Conservation (phyloP, 1,140 invertebrate genomes). For the Drosophila tristis region DNA sequence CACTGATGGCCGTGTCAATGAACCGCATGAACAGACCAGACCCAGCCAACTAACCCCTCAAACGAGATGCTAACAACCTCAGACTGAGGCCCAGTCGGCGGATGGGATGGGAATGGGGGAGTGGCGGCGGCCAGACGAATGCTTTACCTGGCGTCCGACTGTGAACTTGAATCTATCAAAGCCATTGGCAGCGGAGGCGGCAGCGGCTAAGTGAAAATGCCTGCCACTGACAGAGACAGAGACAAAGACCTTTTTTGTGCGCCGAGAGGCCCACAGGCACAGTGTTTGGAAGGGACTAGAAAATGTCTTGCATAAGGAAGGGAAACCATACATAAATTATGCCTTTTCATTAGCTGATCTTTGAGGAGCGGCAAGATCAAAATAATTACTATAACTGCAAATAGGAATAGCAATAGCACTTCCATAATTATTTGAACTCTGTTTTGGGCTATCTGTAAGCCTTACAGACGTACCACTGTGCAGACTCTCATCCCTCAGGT, state of each 20-base stretch:
- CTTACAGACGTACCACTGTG: constrained; percentile 17
- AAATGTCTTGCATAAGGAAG: no score
- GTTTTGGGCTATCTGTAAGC: no score
- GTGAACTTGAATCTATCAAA: constrained; percentile 68
- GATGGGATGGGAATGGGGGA: background rate
- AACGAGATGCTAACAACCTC: constrained; percentile 30
- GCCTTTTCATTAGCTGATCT: background rate
- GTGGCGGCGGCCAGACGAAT: constrained; percentile 23
- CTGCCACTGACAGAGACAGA: constrained; percentile 57
- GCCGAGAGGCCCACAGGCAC: background rate
- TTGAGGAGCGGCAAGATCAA: no score
- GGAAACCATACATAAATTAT: background rate
- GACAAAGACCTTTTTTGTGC: constrained; percentile 34
- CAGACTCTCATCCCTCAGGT: background rate
- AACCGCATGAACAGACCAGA: constrained; percentile 43
- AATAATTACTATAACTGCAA: background rate
- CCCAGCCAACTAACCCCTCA: background rate
- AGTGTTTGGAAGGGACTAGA: constrained; percentile 1
- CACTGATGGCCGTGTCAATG: constrained; percentile 43
- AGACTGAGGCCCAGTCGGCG: constrained; percentile 1
- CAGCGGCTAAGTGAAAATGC: constrained; percentile 41
- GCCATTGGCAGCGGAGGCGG: constrained; percentile 17
- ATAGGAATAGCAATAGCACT: no score
- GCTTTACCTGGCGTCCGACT: constrained; percentile 60
- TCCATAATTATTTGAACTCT: background rate